phyloP scores from a whole-genome alignment of 2,113 vertebrate species.

The Hypomesus transpacificus region DNA sequence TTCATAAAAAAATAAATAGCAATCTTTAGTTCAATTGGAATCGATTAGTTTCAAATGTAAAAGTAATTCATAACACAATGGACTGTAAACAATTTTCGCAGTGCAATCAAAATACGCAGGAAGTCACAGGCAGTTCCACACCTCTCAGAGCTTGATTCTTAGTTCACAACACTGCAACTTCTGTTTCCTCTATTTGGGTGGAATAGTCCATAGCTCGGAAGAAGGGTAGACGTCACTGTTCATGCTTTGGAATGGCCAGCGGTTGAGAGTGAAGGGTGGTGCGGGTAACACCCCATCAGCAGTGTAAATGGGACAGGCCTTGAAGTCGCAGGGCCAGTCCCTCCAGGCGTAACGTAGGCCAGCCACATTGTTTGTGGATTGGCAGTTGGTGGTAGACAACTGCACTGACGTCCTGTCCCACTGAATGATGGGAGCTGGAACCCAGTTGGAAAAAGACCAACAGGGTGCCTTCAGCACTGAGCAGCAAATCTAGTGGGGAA shows the following conservation, averaged over 20 bases:
- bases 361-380: background rate
- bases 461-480: slow-evolving; percentile 8
- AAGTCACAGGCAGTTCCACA: background rate
- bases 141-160: background rate
- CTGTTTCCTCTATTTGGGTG: background rate
- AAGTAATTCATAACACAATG: too few species aligned
- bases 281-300: slow-evolving; percentile 71
- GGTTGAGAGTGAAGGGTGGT: slow-evolving; percentile 70
- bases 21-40: too few species aligned
- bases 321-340: slow-evolving; percentile 85
- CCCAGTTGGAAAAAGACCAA: slow-evolving; percentile 59
- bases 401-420: slow-evolving; percentile 47
- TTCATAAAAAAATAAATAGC: too few species aligned
- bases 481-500: slow-evolving; percentile 76
- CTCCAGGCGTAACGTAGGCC: slow-evolving; percentile 86
- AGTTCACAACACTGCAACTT: background rate
- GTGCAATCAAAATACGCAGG: background rate
- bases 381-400: slow-evolving; percentile 57
- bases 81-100: background rate
- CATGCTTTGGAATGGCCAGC: background rate
- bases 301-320: slow-evolving; percentile 81
- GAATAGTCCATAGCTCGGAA: background rate
- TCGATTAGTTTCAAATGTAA: too few species aligned
- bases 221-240: background rate
- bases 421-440: slow-evolving; percentile 47